These are phyloP conservation scores for Cerceris rybyensis DNA, from an alignment of 2,888 invertebrate genomes.

Conservation along the genomic window DNA sequence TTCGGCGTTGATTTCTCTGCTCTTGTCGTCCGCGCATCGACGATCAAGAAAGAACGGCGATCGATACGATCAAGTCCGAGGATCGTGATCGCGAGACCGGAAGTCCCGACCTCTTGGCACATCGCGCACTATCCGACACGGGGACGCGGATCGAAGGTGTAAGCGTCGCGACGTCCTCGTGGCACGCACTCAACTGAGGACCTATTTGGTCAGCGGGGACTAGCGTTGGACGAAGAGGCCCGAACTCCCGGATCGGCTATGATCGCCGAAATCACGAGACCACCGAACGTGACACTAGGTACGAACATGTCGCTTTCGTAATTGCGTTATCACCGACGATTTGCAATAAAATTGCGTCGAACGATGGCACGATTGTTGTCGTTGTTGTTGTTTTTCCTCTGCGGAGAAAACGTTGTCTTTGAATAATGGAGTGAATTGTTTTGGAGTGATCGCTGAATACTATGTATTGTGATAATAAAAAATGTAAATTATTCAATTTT, in stretches of 20 bases:
- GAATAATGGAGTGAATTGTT: background rate
- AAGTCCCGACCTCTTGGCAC: conserved; percentile 62
- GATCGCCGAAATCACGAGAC: conserved; percentile 31
- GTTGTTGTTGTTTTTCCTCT: no score
- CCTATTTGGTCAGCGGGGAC: conserved; percentile 39
- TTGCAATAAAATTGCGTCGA: no score
- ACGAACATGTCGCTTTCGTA: background rate
- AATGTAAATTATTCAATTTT: background rate
- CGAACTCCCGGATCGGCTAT: conserved; percentile 20
- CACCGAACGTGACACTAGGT: background rate
- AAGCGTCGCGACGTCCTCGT: background rate
- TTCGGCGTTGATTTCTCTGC: background rate
- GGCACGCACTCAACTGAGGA: conserved; percentile 44
- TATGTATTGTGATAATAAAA: background rate
- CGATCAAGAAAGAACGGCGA: conserved; percentile 26
- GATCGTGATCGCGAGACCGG: conserved; percentile 53
- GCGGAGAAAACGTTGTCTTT: no score
- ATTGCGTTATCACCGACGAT: no score
- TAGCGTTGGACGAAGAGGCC: conserved; percentile 39
- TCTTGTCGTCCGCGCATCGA: conserved; percentile 3
- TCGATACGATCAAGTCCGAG: conserved; percentile 10
- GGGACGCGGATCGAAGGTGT: conserved; percentile 26
- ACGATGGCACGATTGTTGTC: no score
- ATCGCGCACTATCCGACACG: conserved; percentile 66
- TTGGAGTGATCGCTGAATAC: background rate